phyloP scores from a whole-genome alignment of 2,888 invertebrate species.

The Microplitis deprimator region DNA sequence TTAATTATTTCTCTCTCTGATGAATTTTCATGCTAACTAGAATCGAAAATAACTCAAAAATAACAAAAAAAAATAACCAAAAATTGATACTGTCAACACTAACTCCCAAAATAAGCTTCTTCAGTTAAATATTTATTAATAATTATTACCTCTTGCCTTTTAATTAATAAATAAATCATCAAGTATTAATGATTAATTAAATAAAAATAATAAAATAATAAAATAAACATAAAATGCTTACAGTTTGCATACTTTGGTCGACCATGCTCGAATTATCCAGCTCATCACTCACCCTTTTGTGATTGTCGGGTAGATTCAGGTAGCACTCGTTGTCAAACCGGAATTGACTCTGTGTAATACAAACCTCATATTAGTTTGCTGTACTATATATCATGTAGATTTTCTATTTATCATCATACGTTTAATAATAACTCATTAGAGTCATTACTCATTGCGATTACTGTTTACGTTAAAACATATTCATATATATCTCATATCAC shows the following conservation, averaged over 20 bases:
- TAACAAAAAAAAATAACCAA: not conserved
- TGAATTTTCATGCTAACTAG: constrained; percentile 30
- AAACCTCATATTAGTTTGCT: not conserved
- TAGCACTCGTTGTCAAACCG: constrained; percentile 99
- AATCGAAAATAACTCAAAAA: constrained; percentile 1
- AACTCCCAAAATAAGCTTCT: not conserved
- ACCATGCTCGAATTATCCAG: constrained; percentile 70
- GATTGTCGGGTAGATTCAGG: constrained; percentile 97
- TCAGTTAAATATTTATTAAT: not conserved
- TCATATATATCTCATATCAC: too few relatives aligned
- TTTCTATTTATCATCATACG: not conserved
- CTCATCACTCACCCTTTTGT: constrained; percentile 93
- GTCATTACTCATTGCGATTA: too few relatives aligned
- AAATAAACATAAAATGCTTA: constrained; percentile 74
- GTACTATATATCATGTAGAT: not conserved
- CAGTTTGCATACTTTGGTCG: constrained; percentile 79
- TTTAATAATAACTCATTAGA: not conserved
- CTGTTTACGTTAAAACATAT: too few relatives aligned
- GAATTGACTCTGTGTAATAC: constrained; percentile 93
- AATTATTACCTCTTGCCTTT: not conserved
- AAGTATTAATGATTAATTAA: constrained; percentile 52
- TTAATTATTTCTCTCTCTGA: constrained; percentile 18
- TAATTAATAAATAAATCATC: constrained; percentile 23
- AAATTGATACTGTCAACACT: not conserved
- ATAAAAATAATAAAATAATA: constrained; percentile 34